Base-by-base conservation (phyloP, 2,888 invertebrate genomes). In the Parasteatoda lunata region DNA sequence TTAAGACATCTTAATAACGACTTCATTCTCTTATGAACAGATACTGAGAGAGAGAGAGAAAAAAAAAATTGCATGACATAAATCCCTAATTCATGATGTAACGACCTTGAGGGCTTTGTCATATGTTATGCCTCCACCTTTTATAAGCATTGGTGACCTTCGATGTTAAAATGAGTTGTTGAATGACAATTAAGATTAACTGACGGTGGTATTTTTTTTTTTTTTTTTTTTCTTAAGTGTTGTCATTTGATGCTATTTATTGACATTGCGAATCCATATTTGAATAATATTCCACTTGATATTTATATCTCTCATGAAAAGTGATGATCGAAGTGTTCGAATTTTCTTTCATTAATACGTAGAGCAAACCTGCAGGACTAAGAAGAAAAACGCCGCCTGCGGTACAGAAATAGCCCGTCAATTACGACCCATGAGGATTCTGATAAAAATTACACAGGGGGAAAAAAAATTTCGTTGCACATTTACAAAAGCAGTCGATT, bases 61-160 rank as follows among this genome's bases (percentile, higher is more conserved):
- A 54, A 54, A 30, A 45, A 47, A 7, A 65, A 49, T 6, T 9
- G 7, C 30, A 47, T 65, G 76, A 76, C 65, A 65, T 49, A 76
- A 65, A 76, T 76, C 64, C 65, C 64, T 76, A 76, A 76, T 76
- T 76, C 76, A 76, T 76, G 59, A 59, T 59, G 9, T 59, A 59
- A 7, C 8, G 59, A 13, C 59, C 59, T 59, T 59, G 59, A n/a
- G 11, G 8, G 4, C 54, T 54, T 59, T 59, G 9, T 59, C n/a
- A 8, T 59, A 8, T 59, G 4, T 59, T 59, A 59, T 59, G 11
- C 30, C 30, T 30, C 30, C 9, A 59, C 8, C n/a, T n/a, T 6
- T 9, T 59, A 9, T 9, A 59, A 59, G n/a, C 9, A 59, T 59
- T 59, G 9, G n/a, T n/a, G 59, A 59, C 59, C 59, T 59, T 59